Evolutionary conservation across 2,888 invertebrate species (phyloP), one percentile per base, ranked within the genome.

Genomic region (Apamea sordens): DNA sequence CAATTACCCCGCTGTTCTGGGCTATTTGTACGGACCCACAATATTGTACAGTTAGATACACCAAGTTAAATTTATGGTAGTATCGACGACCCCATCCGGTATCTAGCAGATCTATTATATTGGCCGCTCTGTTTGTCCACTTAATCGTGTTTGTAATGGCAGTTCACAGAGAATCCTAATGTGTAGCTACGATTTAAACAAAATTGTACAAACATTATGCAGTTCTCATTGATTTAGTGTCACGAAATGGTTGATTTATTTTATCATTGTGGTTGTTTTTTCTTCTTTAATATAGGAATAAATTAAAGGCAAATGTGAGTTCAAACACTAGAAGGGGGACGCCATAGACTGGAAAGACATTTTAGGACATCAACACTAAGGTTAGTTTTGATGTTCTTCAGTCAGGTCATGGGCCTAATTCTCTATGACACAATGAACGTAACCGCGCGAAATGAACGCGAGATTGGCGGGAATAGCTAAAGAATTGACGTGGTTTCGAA

Each of bases 121-220:
- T 8, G 24, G 44, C n/a, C 36, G 28, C 24, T 21, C 15, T 73
- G 41, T 78, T 64, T 79, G 67, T 61, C 44, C 44, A 70, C 59
- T 71, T 71, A 59, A 79, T 79, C 53, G 67, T 72, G 67, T 79
- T 79, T 67, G 71, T 63, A 53, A 68, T 56, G 53, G 47, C 56
- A 10, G 68, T 59, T 56, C 63, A 79, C 61, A 75, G 74, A 53
- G 65, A 75, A 79, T 73, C 36, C 74, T 81, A 71, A 75, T 75
- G 70, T 18, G 53, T 24, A 28, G 15, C n/a, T 61, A 11, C n/a
- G 28, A 64, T 53, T 61, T 47, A 41, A 50, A 36, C 28, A 4
- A 50, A 28, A 53, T 41, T 64, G 18, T 44, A 44, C 10, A 18
- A n/a, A 18, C n/a, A n/a, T n/a, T 44, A 67, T 41, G 67, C 8